Conservation (phyloP, 2,888 invertebrate species). For the Pyrgus malvae region DNA sequence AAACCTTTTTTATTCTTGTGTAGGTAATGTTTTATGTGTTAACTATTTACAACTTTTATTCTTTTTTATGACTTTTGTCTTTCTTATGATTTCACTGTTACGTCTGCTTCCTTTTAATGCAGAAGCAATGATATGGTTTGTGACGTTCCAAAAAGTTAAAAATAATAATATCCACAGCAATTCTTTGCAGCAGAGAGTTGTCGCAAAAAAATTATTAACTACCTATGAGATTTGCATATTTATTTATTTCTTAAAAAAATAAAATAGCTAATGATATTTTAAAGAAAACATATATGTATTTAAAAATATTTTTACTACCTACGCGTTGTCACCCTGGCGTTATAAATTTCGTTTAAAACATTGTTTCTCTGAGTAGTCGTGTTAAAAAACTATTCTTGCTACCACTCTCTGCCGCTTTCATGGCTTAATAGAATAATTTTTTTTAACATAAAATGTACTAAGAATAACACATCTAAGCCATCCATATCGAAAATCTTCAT, state of each 20-base stretch:
- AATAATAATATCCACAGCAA: constrained; percentile 68
- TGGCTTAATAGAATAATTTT: constrained; percentile 68
- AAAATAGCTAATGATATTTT: too few species aligned
- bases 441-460: constrained; percentile 24
- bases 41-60: neutral
- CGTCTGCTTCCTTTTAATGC: constrained; percentile 65
- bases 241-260: too few species aligned
- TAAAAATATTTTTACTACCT: too few species aligned
- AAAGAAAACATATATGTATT: too few species aligned
- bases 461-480: constrained; percentile 2
- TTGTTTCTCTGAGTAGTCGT: too few species aligned
- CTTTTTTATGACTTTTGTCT: constrained; percentile 34
- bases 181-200: constrained; percentile 58
- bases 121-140: constrained; percentile 68
- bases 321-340: too few species aligned
- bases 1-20: constrained; percentile 34
- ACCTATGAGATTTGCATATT: too few species aligned
- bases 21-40: constrained; percentile 11
- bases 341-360: too few species aligned
- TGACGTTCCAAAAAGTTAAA: constrained; percentile 3
- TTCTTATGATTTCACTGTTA: constrained; percentile 28
- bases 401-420: constrained; percentile 45
- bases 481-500: neutral
- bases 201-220: constrained; percentile 26
- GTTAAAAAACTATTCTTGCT: too few species aligned